Evolutionary conservation across 2,888 invertebrate species (phyloP).

Genomic region (Amphipyra tragopoginis): DNA sequence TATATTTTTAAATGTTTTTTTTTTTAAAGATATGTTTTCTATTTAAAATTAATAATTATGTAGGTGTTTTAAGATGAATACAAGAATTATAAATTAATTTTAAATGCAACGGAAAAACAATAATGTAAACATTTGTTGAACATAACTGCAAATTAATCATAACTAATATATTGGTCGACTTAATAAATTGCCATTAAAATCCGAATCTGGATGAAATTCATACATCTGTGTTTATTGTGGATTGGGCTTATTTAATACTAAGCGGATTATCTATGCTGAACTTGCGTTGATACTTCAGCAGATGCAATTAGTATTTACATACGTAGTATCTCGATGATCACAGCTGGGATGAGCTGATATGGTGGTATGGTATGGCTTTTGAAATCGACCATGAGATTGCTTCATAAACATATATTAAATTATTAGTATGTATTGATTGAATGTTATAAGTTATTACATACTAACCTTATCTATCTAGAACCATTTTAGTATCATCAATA

Average conservation of each 20-base stretch:
- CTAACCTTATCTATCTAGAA: too few species aligned
- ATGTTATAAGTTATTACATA: too few species aligned
- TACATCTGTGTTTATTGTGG: slow-evolving; percentile 29
- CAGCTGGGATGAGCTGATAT: slow-evolving; percentile 22
- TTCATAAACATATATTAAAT: background rate
- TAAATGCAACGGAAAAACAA: too few species aligned
- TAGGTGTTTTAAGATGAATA: too few species aligned
- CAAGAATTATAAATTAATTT: too few species aligned
- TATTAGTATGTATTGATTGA: too few species aligned
- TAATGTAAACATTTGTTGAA: too few species aligned
- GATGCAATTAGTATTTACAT: slow-evolving; percentile 36
- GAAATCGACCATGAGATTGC: slow-evolving; percentile 1
- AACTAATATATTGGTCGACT: slow-evolving; percentile 7
- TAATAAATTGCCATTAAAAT: slow-evolving; percentile 7
- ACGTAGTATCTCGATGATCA: slow-evolving; percentile 17
- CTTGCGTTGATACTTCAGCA: slow-evolving; percentile 27
- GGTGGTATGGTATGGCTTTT: background rate
- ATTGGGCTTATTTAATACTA: slow-evolving; percentile 26
- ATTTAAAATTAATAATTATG: too few species aligned
- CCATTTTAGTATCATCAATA: too few species aligned
- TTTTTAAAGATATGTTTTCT: too few species aligned
- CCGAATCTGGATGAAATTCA: slow-evolving; percentile 9
- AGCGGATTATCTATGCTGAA: slow-evolving; percentile 32
- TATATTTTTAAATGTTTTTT: too few species aligned
- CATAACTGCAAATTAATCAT: slow-evolving; percentile 1